Conservation (phyloP, 2,797 vertebrate species). For the Pogonophryne albipinna region DNA sequence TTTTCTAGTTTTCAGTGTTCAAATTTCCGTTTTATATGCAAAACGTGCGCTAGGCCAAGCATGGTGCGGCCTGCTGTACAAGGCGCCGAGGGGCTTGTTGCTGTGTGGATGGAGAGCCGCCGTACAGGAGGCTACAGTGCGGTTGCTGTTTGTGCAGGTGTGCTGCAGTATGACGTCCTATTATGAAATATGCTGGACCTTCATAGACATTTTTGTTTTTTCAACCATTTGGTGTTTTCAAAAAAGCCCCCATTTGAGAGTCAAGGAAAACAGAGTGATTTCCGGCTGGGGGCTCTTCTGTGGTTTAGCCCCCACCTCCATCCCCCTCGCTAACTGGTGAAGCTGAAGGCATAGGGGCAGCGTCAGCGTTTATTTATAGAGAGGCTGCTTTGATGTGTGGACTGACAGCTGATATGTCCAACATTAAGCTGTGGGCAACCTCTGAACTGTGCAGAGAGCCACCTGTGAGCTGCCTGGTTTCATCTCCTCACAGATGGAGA, state of each 20-base stretch:
- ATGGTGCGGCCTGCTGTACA: slow-evolving; percentile 10
- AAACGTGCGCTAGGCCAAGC: slow-evolving; percentile 36
- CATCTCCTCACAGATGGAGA: slow-evolving; percentile 17
- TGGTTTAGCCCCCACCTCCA: slow-evolving; percentile 27
- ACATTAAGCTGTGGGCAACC: slow-evolving; percentile 38
- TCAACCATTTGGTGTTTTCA: slow-evolving; percentile 70
- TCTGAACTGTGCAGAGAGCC: slow-evolving; percentile 47
- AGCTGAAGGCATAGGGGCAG: slow-evolving; percentile 41
- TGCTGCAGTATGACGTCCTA: slow-evolving; percentile 75
- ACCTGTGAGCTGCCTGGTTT: slow-evolving; percentile 48
- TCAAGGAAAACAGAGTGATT: slow-evolving; percentile 78
- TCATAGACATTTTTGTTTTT: slow-evolving; percentile 75
- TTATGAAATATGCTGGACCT: slow-evolving; percentile 80
- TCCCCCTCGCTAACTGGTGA: slow-evolving; percentile 24
- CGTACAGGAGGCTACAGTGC: slow-evolving; percentile 63
- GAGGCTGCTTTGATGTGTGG: slow-evolving; percentile 64
- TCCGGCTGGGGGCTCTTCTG: slow-evolving; percentile 67
- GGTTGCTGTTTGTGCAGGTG: slow-evolving; percentile 85
- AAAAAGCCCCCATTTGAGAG: slow-evolving; percentile 72
- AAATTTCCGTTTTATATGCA: slow-evolving; percentile 45
- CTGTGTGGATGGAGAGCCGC: slow-evolving; percentile 21
- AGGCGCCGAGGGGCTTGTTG: slow-evolving; percentile 32
- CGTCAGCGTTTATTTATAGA: slow-evolving; percentile 72
- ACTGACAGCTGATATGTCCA: slow-evolving; percentile 70
- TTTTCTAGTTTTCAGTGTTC: slow-evolving; percentile 28